Percentiles rank a stretch among this genome's conserved stretches.
Conservation (phyloP, 2,888 invertebrate species). For the Orthosia cruda region DNA sequence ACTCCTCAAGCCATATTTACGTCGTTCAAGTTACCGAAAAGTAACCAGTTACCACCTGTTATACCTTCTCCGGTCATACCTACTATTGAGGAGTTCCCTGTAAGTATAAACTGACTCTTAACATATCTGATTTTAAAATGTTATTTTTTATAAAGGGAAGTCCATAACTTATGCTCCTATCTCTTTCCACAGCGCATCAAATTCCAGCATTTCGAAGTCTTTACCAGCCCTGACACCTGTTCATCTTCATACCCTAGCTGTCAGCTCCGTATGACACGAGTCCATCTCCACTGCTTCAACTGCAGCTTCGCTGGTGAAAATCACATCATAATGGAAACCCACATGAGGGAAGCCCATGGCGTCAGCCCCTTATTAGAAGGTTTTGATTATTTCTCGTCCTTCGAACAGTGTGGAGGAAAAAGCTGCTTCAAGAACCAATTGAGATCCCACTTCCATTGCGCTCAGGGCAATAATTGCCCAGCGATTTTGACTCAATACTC, state of each 20-base stretch:
- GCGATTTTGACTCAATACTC: conserved; percentile 90
- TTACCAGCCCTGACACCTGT: conserved; percentile 93
- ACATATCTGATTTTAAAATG: background rate
- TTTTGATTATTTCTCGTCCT: conserved; percentile 95
- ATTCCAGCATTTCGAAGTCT: conserved; percentile 93
- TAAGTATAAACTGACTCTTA: conserved; percentile 72
- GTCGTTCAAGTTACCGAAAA: conserved; percentile 97
- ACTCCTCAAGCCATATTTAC: conserved; percentile 98
- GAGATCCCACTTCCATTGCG: conserved; percentile 89
- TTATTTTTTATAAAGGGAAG: background rate
- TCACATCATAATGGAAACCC: conserved; percentile 95
- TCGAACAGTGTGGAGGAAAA: conserved; percentile 89
- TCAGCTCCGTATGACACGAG: conserved; percentile 92
- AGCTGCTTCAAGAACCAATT: conserved; percentile 90
- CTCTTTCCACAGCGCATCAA: conserved; percentile 88
- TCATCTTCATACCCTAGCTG: conserved; percentile 94
- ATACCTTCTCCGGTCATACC: conserved; percentile 86
- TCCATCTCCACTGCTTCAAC: conserved; percentile 97
- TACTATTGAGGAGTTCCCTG: conserved; percentile 89
- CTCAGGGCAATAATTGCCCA: conserved; percentile 89
- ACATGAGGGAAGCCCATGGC: conserved; percentile 97
- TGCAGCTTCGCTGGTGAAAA: conserved; percentile 97
- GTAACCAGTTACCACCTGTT: conserved; percentile 87
- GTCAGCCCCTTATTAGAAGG: conserved; percentile 96
- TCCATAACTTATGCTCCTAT: conserved; percentile 31